Conservation (phyloP, 2,797 vertebrate genomes). For the Fundulus diaphanus region DNA sequence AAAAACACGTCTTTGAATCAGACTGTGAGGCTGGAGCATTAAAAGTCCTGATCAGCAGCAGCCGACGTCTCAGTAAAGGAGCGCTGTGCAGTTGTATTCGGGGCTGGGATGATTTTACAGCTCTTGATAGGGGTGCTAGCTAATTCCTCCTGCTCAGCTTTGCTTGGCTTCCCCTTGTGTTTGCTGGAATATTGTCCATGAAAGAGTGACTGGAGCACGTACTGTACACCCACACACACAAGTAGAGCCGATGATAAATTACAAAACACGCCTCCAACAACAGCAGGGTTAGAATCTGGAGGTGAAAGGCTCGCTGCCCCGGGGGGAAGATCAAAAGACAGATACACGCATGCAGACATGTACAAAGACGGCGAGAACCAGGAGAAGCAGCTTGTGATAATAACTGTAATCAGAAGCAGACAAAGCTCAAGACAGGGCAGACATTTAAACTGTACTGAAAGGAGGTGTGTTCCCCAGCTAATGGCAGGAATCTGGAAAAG, state of each 20-base stretch:
- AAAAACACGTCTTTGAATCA: background rate
- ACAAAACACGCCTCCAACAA: constrained; percentile 65
- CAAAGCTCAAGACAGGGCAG: constrained; percentile 61
- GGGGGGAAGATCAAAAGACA: constrained; percentile 58
- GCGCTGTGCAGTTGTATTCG: constrained; percentile 23
- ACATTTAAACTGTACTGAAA: constrained; percentile 59
- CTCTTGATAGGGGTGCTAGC: constrained; percentile 48
- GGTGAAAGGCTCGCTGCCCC: constrained; percentile 61
- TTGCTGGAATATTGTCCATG: constrained; percentile 39
- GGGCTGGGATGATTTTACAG: constrained; percentile 42
- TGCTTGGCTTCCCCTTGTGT: constrained; percentile 41
- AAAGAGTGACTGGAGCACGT: constrained; percentile 54
- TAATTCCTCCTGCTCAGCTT: constrained; percentile 47
- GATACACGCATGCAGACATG: constrained; percentile 21
- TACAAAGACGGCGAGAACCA: constrained; percentile 49
- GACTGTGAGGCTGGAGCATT: background rate
- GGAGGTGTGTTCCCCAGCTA: constrained; percentile 66
- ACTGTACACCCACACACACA: constrained; percentile 50
- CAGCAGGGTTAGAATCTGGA: constrained; percentile 63
- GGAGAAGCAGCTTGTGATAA: constrained; percentile 79
- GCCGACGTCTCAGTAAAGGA: constrained; percentile 1
- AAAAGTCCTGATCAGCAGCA: background rate
- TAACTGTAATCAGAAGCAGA: constrained; percentile 80
- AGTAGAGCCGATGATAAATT: constrained; percentile 53
- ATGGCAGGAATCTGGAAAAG: constrained; percentile 57